Evolutionary conservation across 2,797 vertebrate genomes (phyloP).

Genomic region (Pteronotus mesoamericanus): DNA sequence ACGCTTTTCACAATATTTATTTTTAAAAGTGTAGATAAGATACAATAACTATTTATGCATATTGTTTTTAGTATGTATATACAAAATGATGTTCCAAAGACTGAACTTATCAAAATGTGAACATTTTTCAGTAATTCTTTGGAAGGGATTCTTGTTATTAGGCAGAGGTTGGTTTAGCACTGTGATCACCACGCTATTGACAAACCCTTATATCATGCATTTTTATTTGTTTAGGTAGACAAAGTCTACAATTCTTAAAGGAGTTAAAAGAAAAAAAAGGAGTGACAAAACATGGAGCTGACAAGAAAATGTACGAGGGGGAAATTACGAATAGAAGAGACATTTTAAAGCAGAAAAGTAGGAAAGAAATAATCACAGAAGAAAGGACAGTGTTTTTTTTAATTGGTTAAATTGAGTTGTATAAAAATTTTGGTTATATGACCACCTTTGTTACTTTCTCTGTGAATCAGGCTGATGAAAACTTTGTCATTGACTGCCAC

Average conservation of each 20-base stretch:
- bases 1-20: conserved; percentile 2
- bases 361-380: background rate
- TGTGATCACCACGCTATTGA: background rate
- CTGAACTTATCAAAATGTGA: background rate
- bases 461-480: background rate
- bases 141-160: background rate
- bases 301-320: background rate
- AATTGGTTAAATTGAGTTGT: background rate
- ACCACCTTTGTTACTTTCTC: background rate
- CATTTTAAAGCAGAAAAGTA: background rate
- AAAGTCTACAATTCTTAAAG: background rate
- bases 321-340: background rate
- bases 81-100: conserved; percentile 12
- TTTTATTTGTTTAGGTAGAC: background rate
- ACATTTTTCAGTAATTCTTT: background rate
- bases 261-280: background rate
- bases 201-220: background rate
- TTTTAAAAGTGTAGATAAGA: background rate
- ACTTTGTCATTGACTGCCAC: background rate
- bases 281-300: background rate
- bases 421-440: background rate
- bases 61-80: background rate
- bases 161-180: background rate
- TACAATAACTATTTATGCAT: background rate
- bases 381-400: background rate